Conservation (phyloP, 2,113 vertebrate genomes). For the Neomonachus schauinslandi region DNA sequence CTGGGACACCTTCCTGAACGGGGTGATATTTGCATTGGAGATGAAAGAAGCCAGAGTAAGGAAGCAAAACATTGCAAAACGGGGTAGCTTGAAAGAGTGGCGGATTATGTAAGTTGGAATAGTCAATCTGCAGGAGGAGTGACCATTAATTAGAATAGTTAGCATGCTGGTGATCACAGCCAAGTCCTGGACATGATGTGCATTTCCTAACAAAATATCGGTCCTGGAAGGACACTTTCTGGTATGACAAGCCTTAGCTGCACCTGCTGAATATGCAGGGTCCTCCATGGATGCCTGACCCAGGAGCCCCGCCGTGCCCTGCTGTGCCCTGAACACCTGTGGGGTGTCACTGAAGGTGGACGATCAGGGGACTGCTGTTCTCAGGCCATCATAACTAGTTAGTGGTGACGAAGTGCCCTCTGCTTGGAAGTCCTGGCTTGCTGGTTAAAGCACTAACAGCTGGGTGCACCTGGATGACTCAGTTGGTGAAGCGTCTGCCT, state of each 20-base stretch:
- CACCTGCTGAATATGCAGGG: background rate
- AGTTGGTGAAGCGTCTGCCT: background rate
- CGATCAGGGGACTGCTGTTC: background rate
- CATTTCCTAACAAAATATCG: rapidly evolving
- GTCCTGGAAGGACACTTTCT: too few species aligned
- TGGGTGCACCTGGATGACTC: background rate
- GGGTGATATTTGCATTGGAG: rapidly evolving
- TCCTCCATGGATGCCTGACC: rapidly evolving
- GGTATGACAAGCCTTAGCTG: rapidly evolving
- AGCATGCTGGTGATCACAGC: rapidly evolving
- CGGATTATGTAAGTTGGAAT: rapidly evolving
- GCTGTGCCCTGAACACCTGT: rapidly evolving
- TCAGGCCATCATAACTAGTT: rapidly evolving
- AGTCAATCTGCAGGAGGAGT: too few species aligned
- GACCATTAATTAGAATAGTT: background rate
- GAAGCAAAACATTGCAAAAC: background rate
- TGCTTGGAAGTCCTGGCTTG: background rate
- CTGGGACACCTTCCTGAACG: background rate
- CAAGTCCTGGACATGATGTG: rapidly evolving
- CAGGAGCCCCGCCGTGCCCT: rapidly evolving
- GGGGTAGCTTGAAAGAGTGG: rapidly evolving
- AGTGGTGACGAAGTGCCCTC: rapidly evolving
- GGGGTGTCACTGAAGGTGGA: rapidly evolving
- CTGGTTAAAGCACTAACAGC: background rate
- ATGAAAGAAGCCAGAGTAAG: too few species aligned